A percentile compares a stretch with the other conserved stretches of the same genome.
phyloP scores from a whole-genome alignment of 2,113 vertebrate species.

The Perca fluviatilis region DNA sequence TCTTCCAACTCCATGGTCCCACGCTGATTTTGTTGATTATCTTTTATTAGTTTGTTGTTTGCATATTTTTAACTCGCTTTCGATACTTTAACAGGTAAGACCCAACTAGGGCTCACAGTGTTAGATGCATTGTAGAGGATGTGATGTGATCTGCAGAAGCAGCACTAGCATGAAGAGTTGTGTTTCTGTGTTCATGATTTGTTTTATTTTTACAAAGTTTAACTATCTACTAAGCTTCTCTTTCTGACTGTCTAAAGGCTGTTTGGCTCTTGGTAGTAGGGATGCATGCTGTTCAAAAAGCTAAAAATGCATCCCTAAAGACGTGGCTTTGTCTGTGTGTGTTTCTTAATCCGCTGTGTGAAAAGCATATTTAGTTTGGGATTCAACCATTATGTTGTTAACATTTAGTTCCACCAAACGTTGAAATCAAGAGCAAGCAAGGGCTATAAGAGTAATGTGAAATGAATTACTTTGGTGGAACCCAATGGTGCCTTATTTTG shows the following conservation, averaged over 20 bases:
- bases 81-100: background rate
- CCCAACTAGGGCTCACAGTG: background rate
- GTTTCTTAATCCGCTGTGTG: constrained; percentile 16
- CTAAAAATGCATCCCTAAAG: constrained; percentile 9
- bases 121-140: background rate
- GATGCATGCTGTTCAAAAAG: constrained; percentile 4
- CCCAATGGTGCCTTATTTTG: background rate
- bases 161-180: background rate
- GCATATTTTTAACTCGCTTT: background rate
- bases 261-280: background rate
- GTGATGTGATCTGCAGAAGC: background rate
- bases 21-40: background rate
- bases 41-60: background rate
- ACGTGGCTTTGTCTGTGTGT: background rate
- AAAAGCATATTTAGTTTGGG: background rate
- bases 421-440: background rate
- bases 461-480: background rate
- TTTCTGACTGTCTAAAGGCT: background rate
- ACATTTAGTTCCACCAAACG: background rate
- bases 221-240: background rate
- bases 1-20: background rate
- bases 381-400: background rate
- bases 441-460: background rate
- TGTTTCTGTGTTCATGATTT: background rate
- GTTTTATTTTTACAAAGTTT: constrained; percentile 19